These are phyloP conservation scores for Apistogramma diplotaenia DNA, from an alignment of 2,113 vertebrate species.

Conservation along the genomic window DNA sequence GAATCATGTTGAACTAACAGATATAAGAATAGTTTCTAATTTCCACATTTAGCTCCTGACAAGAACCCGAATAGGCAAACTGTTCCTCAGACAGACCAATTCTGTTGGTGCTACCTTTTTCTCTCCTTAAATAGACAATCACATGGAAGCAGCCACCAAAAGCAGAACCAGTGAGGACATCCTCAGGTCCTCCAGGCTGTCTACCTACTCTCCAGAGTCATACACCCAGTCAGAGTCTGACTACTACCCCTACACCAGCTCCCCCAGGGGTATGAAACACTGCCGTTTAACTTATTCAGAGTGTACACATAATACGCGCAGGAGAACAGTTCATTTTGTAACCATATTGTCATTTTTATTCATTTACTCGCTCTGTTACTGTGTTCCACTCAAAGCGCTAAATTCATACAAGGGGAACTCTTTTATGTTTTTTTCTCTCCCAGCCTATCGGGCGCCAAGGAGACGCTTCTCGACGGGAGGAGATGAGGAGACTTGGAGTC, in stretches of 20 bases:
- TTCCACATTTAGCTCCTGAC: background rate
- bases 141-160: constrained; percentile 84
- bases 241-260: constrained; percentile 89
- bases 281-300: background rate
- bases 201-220: constrained; percentile 88
- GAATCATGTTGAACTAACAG: background rate
- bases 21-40: background rate
- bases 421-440: constrained; percentile 35
- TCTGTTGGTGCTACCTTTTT: background rate
- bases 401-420: constrained; percentile 9
- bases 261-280: constrained; percentile 85
- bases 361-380: background rate
- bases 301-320: background rate
- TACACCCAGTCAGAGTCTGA: constrained; percentile 87
- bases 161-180: constrained; percentile 98
- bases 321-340: constrained; percentile 1
- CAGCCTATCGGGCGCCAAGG: constrained; percentile 68
- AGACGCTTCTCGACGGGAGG: constrained; percentile 74
- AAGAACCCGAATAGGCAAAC: background rate
- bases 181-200: constrained; percentile 88
- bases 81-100: background rate
- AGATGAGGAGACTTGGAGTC: constrained; percentile 76
- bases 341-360: constrained; percentile 37
- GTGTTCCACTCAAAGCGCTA: constrained; percentile 1
- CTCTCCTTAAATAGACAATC: constrained; percentile 74